Conservation (phyloP, 2,888 invertebrate genomes). For the Platycheirus rosarum region DNA sequence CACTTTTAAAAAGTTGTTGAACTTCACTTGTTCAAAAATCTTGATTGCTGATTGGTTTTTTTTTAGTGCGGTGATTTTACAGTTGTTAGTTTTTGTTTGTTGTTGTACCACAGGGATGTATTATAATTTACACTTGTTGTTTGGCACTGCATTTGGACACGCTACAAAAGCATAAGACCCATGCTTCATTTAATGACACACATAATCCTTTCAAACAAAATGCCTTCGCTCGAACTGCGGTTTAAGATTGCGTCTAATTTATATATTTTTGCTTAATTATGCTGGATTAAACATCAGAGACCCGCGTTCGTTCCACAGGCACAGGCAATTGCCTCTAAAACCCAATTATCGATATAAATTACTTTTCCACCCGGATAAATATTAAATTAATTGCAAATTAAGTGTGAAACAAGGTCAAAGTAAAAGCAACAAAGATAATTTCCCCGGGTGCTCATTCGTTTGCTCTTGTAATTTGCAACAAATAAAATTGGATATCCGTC, state of each 20-base stretch:
- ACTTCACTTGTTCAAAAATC: no score
- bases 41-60: no score
- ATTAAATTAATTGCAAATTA: conserved; percentile 57
- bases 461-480: not conserved
- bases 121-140: no score
- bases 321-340: not conserved
- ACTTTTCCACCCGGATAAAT: conserved; percentile 39
- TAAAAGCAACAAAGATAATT: conserved; percentile 33
- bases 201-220: no score
- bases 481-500: conserved; percentile 13
- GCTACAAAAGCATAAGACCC: no score
- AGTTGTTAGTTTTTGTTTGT: no score
- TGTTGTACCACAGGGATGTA: no score
- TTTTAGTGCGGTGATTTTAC: no score
- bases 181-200: no score
- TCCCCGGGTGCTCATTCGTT: conserved; percentile 33
- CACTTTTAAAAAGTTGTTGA: no score
- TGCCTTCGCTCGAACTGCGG: no score
- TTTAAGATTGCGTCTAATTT: not conserved
- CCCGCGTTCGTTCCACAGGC: not conserved
- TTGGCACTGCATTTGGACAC: no score
- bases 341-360: conserved; percentile 48
- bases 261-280: not conserved
- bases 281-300: not conserved
- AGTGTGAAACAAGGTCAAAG: conserved; percentile 57